phyloP scores from a whole-genome alignment of 2,888 invertebrate genomes.

The Tenthredo livida region DNA sequence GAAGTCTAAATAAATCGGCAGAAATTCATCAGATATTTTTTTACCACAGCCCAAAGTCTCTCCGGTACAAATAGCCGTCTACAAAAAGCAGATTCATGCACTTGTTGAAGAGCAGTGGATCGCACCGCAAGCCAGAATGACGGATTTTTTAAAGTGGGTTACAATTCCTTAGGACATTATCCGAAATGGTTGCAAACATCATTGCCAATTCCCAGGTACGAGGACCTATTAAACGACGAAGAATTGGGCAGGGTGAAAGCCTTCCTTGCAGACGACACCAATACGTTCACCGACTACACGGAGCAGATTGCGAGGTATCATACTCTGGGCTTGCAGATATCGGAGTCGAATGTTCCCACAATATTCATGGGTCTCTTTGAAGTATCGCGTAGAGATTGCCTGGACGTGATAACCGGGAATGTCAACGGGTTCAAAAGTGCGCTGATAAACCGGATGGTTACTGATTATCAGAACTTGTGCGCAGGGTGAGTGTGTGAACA shows the following conservation, averaged over 20 bases:
- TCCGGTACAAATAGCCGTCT: constrained; percentile 83
- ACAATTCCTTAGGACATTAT: neutral
- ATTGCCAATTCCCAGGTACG: constrained; percentile 63
- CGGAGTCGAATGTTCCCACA: constrained; percentile 82
- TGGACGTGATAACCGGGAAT: constrained; percentile 84
- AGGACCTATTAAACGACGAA: constrained; percentile 67
- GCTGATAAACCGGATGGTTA: constrained; percentile 86
- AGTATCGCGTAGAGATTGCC: constrained; percentile 89
- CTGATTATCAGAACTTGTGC: constrained; percentile 89
- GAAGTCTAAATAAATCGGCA: constrained; percentile 19
- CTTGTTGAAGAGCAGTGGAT: constrained; percentile 86
- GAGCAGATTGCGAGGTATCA: constrained; percentile 82
- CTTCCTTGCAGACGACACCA: constrained; percentile 84
- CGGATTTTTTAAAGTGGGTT: constrained; percentile 81
- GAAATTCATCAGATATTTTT: constrained; percentile 37
- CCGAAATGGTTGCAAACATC: neutral
- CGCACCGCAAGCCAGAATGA: constrained; percentile 85
- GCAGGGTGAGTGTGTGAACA: constrained; percentile 81
- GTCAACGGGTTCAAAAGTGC: constrained; percentile 85
- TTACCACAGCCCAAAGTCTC: constrained; percentile 87
- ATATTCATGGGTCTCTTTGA: constrained; percentile 91
- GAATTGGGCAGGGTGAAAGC: constrained; percentile 78
- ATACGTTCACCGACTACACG: constrained; percentile 84
- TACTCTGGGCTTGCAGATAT: constrained; percentile 82
- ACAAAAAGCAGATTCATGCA: constrained; percentile 83